Evolutionary conservation across 2,113 vertebrate genomes (phyloP).

Genomic region (Leptodactylus fuscus): DNA sequence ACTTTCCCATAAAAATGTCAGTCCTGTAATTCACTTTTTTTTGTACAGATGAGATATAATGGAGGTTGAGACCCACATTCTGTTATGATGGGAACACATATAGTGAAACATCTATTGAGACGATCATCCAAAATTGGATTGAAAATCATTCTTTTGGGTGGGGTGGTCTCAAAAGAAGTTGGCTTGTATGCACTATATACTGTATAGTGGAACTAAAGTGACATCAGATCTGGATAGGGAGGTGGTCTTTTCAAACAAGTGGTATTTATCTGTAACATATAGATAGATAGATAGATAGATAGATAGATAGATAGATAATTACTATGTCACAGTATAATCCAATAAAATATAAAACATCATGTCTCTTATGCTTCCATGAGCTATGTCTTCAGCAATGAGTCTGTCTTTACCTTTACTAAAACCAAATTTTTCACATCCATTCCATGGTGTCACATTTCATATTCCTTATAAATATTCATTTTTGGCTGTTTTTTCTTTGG

Average conservation of each 20-base stretch:
- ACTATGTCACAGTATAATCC: background rate
- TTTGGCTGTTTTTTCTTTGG: background rate
- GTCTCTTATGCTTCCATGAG: background rate
- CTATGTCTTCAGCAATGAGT: background rate
- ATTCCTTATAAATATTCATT: slow-evolving; percentile 15
- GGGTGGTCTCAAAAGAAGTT: too few relatives aligned
- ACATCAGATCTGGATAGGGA: too few relatives aligned
- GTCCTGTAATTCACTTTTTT: background rate
- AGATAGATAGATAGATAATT: too few relatives aligned
- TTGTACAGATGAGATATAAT: background rate
- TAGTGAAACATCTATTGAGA: too few relatives aligned
- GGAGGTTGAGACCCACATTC: background rate
- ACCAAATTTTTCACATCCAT: background rate
- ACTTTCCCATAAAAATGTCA: background rate
- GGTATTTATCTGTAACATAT: too few relatives aligned
- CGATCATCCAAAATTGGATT: too few relatives aligned
- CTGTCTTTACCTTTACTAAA: background rate
- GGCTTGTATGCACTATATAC: too few relatives aligned
- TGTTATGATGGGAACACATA: background rate
- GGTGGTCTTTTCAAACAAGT: too few relatives aligned
- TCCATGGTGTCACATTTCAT: slow-evolving; percentile 1
- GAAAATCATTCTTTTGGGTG: too few relatives aligned
- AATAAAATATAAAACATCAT: background rate
- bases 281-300: too few relatives aligned
- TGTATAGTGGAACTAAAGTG: too few relatives aligned